A percentile compares a stretch with the other conserved stretches of the same genome.
These are phyloP conservation scores for Ctenosaura bakeri DNA, from an alignment of 2,797 vertebrate genomes.

Conservation along the genomic window DNA sequence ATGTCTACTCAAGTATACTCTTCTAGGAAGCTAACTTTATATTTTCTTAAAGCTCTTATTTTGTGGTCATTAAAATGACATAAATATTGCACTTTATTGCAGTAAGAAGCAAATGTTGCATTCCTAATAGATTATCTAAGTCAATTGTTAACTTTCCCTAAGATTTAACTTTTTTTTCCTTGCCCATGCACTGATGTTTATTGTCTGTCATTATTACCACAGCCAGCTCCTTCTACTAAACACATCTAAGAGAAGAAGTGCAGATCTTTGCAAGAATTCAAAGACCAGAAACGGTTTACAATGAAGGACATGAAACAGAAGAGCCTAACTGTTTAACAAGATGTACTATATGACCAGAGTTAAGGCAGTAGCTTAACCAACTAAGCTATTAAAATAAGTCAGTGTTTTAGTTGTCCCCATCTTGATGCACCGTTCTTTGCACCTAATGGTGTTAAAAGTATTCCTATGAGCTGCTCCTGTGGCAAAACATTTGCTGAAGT, in stretches of 20 bases:
- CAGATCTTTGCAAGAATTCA: conserved; percentile 37
- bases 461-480: neutral
- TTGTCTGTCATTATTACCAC: conserved; percentile 49
- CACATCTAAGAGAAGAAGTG: conserved; percentile 25
- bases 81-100: conserved; percentile 84
- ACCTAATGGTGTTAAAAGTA: conserved; percentile 44
- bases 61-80: conserved; percentile 84
- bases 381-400: conserved; percentile 40
- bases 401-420: conserved; percentile 52
- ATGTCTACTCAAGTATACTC: conserved; percentile 70
- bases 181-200: conserved; percentile 50
- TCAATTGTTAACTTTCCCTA: conserved; percentile 37
- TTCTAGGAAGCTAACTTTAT: conserved; percentile 79
- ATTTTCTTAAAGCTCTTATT: conserved; percentile 82
- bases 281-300: conserved; percentile 66
- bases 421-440: conserved; percentile 61
- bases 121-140: conserved; percentile 47
- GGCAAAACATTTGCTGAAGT: neutral
- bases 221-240: conserved; percentile 64
- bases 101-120: conserved; percentile 76
- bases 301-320: conserved; percentile 57
- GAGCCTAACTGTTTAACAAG: conserved; percentile 29
- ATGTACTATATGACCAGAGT: conserved; percentile 20
- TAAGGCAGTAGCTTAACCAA: conserved; percentile 48
- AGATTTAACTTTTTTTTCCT: conserved; percentile 51